Conservation (phyloP, 2,888 invertebrate species). For the Trimorus sp. region DNA sequence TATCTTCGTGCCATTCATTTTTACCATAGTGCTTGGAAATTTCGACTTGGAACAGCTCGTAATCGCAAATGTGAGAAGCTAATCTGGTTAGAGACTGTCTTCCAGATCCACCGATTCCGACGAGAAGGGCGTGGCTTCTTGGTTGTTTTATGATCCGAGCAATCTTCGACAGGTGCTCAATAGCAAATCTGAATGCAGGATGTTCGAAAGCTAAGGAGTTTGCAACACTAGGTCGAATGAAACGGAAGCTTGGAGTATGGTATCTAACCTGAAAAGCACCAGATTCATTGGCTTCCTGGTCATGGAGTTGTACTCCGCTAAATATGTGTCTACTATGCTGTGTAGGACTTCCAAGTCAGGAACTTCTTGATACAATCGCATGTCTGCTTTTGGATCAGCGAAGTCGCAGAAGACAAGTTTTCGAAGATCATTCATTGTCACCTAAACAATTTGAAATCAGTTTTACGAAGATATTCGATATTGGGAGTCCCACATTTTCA, state of each 20-base stretch:
- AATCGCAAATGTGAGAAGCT: slow-evolving; percentile 96
- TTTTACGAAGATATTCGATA: no score
- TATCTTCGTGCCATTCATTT: slow-evolving; percentile 95
- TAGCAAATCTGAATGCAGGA: slow-evolving; percentile 87
- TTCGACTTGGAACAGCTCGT: slow-evolving; percentile 94
- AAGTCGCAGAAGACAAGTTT: slow-evolving; percentile 97
- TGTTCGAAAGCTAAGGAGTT: no score
- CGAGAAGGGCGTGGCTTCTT: slow-evolving; percentile 92
- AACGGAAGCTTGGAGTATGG: neutral
- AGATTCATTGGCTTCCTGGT: slow-evolving; percentile 98
- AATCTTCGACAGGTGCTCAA: slow-evolving; percentile 96
- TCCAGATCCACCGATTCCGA: slow-evolving; percentile 97
- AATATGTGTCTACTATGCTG: slow-evolving; percentile 92
- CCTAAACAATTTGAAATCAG: neutral
- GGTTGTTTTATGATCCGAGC: slow-evolving; percentile 96
- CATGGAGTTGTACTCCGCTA: slow-evolving; percentile 96
- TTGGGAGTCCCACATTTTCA: no score
- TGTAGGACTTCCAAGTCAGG: slow-evolving; percentile 90
- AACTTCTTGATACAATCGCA: slow-evolving; percentile 94
- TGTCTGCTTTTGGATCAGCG: slow-evolving; percentile 95
- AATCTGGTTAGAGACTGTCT: slow-evolving; percentile 94
- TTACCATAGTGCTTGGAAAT: slow-evolving; percentile 92
- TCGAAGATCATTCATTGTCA: slow-evolving; percentile 89
- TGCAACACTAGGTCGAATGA: no score
- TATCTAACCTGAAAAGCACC: slow-evolving; percentile 89